Base-by-base conservation (phyloP, 1,140 invertebrate species). In the Aphelenchoides avenae region DNA sequence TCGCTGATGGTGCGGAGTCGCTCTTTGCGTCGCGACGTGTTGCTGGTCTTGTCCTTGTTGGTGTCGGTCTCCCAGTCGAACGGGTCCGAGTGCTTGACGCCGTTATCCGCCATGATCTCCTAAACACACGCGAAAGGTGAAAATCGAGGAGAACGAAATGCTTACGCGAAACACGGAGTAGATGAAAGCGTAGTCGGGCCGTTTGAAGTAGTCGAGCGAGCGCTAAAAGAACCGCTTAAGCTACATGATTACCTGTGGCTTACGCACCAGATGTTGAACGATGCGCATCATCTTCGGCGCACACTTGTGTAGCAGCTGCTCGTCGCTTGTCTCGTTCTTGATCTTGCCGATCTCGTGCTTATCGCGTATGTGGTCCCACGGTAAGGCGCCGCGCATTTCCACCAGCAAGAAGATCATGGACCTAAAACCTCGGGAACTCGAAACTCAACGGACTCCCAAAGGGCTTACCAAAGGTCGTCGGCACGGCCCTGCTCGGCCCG, bases 141-240 rank as follows among this genome's bases (percentile, higher is more conserved):
- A n/a, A n/a, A n/a, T n/a, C n/a, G n/a, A n/a, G n/a, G n/a, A n/a
- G n/a, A n/a, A n/a, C n/a, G n/a, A 22, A 44, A 53, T 43, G 20
- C 42, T 30, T 47, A 24, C 37, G 4, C 33, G 30, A 27, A 53
- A 53, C 7, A 34, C 37, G 3, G 29, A 44, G 20, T 22, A 53
- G 18, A 49, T 50, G 11, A 50, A n/a, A 11, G 31, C 11, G 41
- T 68, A 68, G 52, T 68, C 56, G 1, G 65, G 65, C 1, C 65
- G 31, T 11, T 13, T 33, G 6, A 51, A 39, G 47, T 65, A 68
- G 24, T 46, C 29, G 6, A 64, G 34, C 37, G 18, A n/a, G 13
- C 41, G n/a, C n/a, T n/a, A n/a, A n/a, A n/a, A n/a, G n/a, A n/a
- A n/a, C n/a, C n/a, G n/a, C n/a, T n/a, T n/a, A n/a, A n/a, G n/a